A percentile compares a stretch with the other conserved stretches of the same genome.
phyloP scores from a whole-genome alignment of 2,113 vertebrate genomes.

The Gulo gulo region DNA sequence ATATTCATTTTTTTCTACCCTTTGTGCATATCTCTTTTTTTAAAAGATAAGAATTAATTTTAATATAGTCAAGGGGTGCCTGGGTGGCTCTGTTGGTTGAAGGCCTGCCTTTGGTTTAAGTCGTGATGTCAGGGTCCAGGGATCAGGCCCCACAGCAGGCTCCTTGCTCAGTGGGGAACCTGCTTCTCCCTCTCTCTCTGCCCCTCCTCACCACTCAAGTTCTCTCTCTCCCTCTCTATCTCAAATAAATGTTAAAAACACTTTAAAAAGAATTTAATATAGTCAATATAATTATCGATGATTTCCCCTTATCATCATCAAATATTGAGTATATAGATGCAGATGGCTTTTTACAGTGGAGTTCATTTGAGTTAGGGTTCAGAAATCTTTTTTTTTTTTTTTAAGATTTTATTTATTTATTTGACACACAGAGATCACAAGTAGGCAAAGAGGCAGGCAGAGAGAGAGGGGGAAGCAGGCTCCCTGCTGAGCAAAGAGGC shows the following conservation, averaged over 20 bases:
- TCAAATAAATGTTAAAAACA: neutral
- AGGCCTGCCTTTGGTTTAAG: too few species aligned
- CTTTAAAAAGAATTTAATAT: neutral
- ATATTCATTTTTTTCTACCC: neutral
- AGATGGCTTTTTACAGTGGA: neutral
- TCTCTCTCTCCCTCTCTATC: neutral
- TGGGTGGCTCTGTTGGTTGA: neutral
- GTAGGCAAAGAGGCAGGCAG: too few species aligned
- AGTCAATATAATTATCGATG: neutral
- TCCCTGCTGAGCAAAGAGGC: too few species aligned
- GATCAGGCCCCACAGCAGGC: neutral
- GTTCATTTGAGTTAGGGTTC: neutral
- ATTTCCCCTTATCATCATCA: neutral
- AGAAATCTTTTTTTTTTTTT: too few species aligned
- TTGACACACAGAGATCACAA: too few species aligned
- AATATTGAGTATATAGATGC: neutral
- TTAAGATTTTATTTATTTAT: too few species aligned
- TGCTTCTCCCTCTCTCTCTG: neutral
- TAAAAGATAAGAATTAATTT: neutral
- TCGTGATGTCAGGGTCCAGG: neutral
- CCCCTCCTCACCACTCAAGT: too few species aligned
- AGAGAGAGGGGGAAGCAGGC: too few species aligned
- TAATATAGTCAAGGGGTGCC: neutral
- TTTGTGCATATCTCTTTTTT: neutral
- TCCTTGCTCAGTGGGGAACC: neutral